Evolutionary conservation across 1,140 invertebrate genomes (phyloP), one percentile per base, ranked within the genome.

Genomic region (Protaetia brevitarsis): DNA sequence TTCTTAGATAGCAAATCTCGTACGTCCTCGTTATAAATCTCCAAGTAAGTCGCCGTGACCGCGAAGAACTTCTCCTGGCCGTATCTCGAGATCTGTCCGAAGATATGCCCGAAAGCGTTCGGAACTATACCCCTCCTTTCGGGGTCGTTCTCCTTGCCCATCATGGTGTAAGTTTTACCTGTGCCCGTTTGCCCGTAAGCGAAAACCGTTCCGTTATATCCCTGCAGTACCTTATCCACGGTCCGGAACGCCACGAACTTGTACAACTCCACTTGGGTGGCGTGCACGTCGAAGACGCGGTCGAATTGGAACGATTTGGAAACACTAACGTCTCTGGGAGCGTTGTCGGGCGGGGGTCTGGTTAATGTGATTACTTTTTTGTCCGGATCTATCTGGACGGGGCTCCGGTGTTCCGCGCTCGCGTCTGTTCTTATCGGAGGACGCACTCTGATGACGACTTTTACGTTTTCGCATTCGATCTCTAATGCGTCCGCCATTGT

Each of bases 131-230:
- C 95, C 68, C 91, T 86, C 8, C 60, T 36, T 11, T 73, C 63
- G 11, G 8, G 13, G 27, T 63, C 27, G 19, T 62, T 45, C 61
- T 62, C n/a, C 7, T 7, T 56, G 1, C 67, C 56, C 7, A 57
- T 31, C 94, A 98, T 97, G 7, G 95, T 97, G 76, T 92, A 96
- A 0, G 96, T 97, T 80, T 98, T 98, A 0, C 95, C 96, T 1
- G 94, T 97, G 13, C 95, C 95, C 0, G 95, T 97, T 80, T 97
- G 95, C 0, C 96, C 96, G 78, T 98, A 98, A 0, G 96, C 96
- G 80, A 98, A 94, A 21, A 98, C 95, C 0, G 95, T 98, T 3
- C 95, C 95, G 80, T 97, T 98, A 78, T 96, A 98, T 0, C 96
- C 96, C 70, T 89, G 89, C 0, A 99, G 82, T 0, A 99, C 95